Percentiles rank a stretch among this genome's conserved stretches.
Evolutionary conservation across 2,888 invertebrate genomes (phyloP).

Genomic region (Scrobipalpa costella): DNA sequence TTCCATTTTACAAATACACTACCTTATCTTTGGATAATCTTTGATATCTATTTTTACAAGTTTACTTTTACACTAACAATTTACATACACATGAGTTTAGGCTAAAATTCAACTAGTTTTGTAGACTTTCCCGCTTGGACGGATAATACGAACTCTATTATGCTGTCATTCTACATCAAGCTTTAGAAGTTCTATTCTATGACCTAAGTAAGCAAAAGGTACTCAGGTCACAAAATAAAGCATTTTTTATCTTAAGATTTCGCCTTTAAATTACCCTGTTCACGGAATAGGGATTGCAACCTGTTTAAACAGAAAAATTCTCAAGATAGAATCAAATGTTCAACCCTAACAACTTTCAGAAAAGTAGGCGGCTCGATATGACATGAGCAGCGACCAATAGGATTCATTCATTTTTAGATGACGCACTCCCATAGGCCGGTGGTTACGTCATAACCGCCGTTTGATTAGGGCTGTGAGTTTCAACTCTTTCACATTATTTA

Average conservation of each 20-base stretch:
- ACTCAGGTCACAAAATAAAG: conserved; percentile 30
- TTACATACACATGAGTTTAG: conserved; percentile 52
- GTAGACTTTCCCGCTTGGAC: conserved; percentile 70
- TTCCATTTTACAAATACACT: conserved; percentile 13
- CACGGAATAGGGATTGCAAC: conserved; percentile 39
- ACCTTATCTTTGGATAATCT: conserved; percentile 48
- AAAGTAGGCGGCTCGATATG: conserved; percentile 16
- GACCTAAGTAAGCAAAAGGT: conserved; percentile 24
- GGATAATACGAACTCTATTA: conserved; percentile 64
- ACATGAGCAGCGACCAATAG: conserved; percentile 17
- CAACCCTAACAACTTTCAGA: conserved; percentile 2
- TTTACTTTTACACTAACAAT: conserved; percentile 52
- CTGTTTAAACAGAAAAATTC: conserved; percentile 19
- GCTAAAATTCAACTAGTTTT: conserved; percentile 54
- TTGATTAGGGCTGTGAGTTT: not conserved
- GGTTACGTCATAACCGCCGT: conserved; percentile 8
- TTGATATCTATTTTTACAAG: conserved; percentile 42
- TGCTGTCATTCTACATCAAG: conserved; percentile 45
- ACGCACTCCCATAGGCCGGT: conserved; percentile 15
- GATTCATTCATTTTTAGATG: not conserved
- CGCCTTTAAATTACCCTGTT: conserved; percentile 47
- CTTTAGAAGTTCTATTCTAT: conserved; percentile 30
- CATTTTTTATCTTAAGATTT: conserved; percentile 14
- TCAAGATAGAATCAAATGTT: not conserved
- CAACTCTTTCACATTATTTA: not conserved